Evolutionary conservation across 2,888 invertebrate species (phyloP).

Genomic region (Muschampia plurimacula): DNA sequence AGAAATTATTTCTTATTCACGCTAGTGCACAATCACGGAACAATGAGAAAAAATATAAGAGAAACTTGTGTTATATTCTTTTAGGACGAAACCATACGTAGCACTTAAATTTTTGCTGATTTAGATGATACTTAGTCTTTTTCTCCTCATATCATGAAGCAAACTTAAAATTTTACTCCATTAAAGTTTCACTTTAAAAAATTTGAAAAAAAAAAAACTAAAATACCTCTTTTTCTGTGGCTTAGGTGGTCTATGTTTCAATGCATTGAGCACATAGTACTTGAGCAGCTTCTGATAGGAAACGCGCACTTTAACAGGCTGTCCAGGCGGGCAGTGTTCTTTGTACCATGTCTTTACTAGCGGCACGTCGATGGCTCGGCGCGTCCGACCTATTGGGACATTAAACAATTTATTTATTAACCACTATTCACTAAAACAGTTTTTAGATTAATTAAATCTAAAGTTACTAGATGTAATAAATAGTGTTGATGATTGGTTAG

Average conservation of each 20-base stretch:
- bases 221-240: slow-evolving; percentile 96
- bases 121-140: no score
- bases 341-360: slow-evolving; percentile 99
- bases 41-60: no score
- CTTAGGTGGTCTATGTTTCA: slow-evolving; percentile 99
- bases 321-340: slow-evolving; percentile 97
- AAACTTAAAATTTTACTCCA: no score
- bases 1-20: background rate
- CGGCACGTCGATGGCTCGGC: slow-evolving; percentile 98
- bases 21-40: background rate
- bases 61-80: no score
- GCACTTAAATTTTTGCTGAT: no score
- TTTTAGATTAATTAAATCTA: no score
- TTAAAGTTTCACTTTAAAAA: no score
- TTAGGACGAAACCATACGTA: no score
- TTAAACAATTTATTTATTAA: background rate
- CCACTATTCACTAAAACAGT: background rate
- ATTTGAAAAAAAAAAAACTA: no score
- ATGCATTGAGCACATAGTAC: slow-evolving; percentile 98
- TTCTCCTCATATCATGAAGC: no score
- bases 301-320: slow-evolving; percentile 99
- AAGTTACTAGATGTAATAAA: no score
- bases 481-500: no score
- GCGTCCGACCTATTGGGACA: slow-evolving; percentile 90
- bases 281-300: slow-evolving; percentile 99